phyloP scores from a whole-genome alignment of 2,888 invertebrate genomes.

The Limnephilus rhombicus region DNA sequence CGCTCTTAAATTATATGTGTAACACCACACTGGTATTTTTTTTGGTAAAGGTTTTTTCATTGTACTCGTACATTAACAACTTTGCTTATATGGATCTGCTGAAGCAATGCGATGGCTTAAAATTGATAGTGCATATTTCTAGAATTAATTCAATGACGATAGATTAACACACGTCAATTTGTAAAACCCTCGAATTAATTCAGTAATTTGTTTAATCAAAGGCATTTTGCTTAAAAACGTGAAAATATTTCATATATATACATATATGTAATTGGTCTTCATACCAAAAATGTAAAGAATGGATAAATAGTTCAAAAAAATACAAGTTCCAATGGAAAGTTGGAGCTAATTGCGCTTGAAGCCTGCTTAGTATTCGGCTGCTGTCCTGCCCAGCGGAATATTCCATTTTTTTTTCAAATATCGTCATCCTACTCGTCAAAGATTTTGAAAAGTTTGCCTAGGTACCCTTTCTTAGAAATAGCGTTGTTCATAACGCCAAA shows the following conservation, averaged over 20 bases:
- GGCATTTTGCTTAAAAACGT: neutral
- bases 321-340: neutral
- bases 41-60: conserved; percentile 39
- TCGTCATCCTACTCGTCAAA: no score
- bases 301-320: neutral
- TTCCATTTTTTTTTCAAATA: neutral
- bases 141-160: neutral
- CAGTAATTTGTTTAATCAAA: neutral
- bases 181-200: neutral
- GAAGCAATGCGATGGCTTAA: neutral
- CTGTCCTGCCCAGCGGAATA: neutral
- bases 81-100: conserved; percentile 44
- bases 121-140: conserved; percentile 30
- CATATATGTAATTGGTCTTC: no score
- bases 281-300: neutral
- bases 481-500: no score
- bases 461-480: no score
- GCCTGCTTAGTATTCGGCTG: neutral
- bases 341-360: neutral
- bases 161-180: neutral
- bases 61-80: conserved; percentile 29
- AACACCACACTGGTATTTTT: neutral
- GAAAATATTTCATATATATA: no score
- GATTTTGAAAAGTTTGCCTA: no score
- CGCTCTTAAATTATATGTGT: conserved; percentile 42